Base-by-base conservation (phyloP, 92 coral and sea anemone genomes). In the Palythoa heliodiscus region DNA sequence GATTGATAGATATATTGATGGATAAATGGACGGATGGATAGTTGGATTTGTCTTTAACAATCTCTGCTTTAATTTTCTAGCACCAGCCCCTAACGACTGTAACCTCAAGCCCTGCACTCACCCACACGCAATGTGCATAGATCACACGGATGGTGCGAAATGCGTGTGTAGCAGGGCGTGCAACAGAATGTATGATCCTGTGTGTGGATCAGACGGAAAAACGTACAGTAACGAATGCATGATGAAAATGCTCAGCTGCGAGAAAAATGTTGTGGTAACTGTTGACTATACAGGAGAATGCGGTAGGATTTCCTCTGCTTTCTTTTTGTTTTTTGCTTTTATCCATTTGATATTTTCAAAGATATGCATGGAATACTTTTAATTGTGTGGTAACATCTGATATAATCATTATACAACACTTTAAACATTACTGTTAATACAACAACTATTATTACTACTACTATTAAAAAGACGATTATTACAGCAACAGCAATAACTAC, bases 111-210 rank as follows among this genome's bases (percentile, higher is more conserved):
- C 54, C 15, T 78, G 83, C 11, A 20, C 71, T 39, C 83, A 78
- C 20, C 83, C 71, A 1, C 10, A 78, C 48, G 83, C 71, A 39
- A 40, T 54, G 37, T 78, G 83, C 70, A 77, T 19, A 61, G 82
- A 25, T 10, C 71, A 52, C 40, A 2, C 24, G 8, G 71, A 55
- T 23, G 52, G 11, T 48, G 35, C 83, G 7, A 11, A 78, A 67
- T 78, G 83, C 54, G 52, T 58, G 54, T 78, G 71, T 78, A 54
- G 38, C 25, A 54, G 70, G 13, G 25, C 17, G 52, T 77, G 82
- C 17, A 23, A 77, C 82, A 37, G 82, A n/a, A 77, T 77, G 82
- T 77, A 77, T 64, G 82, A 7, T 15, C 82, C 82, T 23, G 82
- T 77, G 14, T 77, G 82, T 58, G 82, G 70, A 8, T 55, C 82